Evolutionary conservation across 2,888 invertebrate species (phyloP).

Genomic region (Palloptera scutellata): DNA sequence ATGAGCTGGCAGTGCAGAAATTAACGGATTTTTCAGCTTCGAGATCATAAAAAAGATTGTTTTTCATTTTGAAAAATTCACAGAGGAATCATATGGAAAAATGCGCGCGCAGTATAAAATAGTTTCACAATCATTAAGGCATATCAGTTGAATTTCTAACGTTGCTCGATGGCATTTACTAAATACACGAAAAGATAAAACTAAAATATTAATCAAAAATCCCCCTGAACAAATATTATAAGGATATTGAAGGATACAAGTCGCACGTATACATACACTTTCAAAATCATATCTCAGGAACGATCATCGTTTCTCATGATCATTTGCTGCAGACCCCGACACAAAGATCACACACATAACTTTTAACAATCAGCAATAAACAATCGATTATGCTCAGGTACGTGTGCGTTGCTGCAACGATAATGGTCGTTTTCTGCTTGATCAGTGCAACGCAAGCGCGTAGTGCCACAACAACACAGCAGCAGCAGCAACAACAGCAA

Average conservation of each 20-base stretch:
- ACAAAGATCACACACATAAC: no score
- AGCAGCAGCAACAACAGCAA: conserved; percentile 35
- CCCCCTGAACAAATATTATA: no score
- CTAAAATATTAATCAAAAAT: no score
- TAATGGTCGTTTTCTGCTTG: conserved; percentile 44
- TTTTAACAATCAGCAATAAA: neutral
- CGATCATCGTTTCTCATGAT: no score
- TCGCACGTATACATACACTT: no score
- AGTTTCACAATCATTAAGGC: conserved; percentile 48
- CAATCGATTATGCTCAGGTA: conserved; percentile 51
- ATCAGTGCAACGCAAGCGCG: conserved; percentile 39
- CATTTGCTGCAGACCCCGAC: no score
- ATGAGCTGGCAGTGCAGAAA: conserved; percentile 31
- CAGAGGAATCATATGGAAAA: no score
- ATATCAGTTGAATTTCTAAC: conserved; percentile 52
- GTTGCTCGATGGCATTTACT: conserved; percentile 32
- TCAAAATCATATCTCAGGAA: no score
- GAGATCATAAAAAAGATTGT: conserved; percentile 9
- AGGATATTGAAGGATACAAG: no score
- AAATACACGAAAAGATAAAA: neutral
- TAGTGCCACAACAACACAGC: conserved; percentile 37
- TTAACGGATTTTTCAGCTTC: no score
- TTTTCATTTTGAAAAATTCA: neutral
- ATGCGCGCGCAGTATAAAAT: conserved; percentile 52
- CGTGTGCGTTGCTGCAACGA: conserved; percentile 53